Evolutionary conservation across 2,113 vertebrate genomes (phyloP).

Genomic region (Chaetura pelagica): DNA sequence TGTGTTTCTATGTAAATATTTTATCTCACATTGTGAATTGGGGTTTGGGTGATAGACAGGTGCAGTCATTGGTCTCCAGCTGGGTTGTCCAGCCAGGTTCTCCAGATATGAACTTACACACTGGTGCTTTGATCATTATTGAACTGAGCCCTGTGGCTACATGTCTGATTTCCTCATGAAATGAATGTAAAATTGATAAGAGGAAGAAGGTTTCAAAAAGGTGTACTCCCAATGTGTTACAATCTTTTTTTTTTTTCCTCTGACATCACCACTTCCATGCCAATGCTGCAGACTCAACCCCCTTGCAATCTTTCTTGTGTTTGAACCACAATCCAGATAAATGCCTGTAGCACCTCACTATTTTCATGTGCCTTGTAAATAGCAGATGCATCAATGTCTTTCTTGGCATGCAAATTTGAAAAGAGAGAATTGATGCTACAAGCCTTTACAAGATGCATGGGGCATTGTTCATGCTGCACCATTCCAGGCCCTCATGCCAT

Average conservation of each 20-base stretch:
- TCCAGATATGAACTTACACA: not conserved
- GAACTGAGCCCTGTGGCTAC: not conserved
- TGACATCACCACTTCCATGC: not conserved
- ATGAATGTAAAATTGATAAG: not conserved
- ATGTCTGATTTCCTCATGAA: not conserved
- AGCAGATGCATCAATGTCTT: not conserved
- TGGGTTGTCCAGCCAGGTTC: not conserved
- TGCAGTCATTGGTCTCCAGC: not conserved
- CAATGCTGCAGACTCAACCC: not conserved
- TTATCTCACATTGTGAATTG: not conserved
- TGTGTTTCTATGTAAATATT: not conserved
- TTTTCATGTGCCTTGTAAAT: not conserved
- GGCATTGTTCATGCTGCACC: not conserved
- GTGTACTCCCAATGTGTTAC: not conserved
- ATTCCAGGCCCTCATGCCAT: not conserved
- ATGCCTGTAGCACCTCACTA: not conserved
- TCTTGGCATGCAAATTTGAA: not conserved
- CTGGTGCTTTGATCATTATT: not conserved
- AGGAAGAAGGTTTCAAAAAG: not conserved
- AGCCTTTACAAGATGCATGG: not conserved
- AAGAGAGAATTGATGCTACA: conserved; percentile 12
- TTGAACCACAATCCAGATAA: not conserved
- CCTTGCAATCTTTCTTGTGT: not conserved
- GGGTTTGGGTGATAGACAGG: not conserved
- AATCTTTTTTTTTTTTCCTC: not conserved